phyloP scores from a whole-genome alignment of 2,888 invertebrate species.

The Drosophila rubida region DNA sequence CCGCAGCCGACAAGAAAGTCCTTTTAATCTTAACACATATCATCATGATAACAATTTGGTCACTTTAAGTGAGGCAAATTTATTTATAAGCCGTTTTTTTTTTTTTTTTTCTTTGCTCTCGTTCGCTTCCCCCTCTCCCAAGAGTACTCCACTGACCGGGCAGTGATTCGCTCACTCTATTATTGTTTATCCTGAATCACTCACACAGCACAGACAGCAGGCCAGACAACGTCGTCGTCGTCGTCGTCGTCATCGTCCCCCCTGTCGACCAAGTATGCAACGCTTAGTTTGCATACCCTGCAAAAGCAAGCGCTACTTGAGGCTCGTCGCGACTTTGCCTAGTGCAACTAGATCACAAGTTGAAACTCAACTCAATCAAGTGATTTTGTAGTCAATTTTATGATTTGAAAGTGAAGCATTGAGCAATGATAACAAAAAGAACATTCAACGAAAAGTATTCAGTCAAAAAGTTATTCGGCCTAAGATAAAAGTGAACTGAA shows the following conservation, averaged over 20 bases:
- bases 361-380: too few relatives aligned
- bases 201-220: slow-evolving; percentile 34
- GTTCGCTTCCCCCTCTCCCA: not conserved
- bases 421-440: too few relatives aligned
- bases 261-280: slow-evolving; percentile 17
- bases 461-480: too few relatives aligned
- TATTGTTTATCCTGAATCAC: slow-evolving; percentile 58
- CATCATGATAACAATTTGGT: slow-evolving; percentile 84
- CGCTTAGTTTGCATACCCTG: slow-evolving; percentile 47
- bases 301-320: not conserved
- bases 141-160: not conserved
- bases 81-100: slow-evolving; percentile 83
- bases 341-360: too few relatives aligned
- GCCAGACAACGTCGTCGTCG: slow-evolving; percentile 20
- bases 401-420: too few relatives aligned
- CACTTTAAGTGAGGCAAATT: slow-evolving; percentile 85
- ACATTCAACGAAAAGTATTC: too few relatives aligned
- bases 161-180: slow-evolving; percentile 69
- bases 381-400: too few relatives aligned
- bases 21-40: slow-evolving; percentile 84
- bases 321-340: not conserved
- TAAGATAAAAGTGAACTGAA: too few relatives aligned
- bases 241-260: too few relatives aligned
- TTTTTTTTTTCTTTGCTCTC: slow-evolving; percentile 46
- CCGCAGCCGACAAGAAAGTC: slow-evolving; percentile 81